Percentiles rank a stretch among this genome's conserved stretches.
phyloP scores from a whole-genome alignment of 2,113 vertebrate species.

The Onychorhynchus coronatus region DNA sequence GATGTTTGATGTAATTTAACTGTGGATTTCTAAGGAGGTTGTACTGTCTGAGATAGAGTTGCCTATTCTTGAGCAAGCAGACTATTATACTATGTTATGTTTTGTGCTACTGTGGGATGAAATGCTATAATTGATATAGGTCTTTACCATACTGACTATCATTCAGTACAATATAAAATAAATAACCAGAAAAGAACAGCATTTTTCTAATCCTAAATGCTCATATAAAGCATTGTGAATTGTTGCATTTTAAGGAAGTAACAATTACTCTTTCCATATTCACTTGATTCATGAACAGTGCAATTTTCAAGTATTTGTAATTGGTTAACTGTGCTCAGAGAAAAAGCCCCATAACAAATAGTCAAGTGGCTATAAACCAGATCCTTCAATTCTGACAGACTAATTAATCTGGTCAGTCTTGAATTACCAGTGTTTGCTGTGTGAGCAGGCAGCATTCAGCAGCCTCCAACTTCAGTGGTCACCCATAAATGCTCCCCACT shows the following conservation, averaged over 20 bases:
- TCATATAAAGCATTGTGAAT: conserved; percentile 43
- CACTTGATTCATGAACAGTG: conserved; percentile 48
- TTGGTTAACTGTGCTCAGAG: conserved; percentile 25
- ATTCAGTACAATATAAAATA: conserved; percentile 50
- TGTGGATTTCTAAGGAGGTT: background rate
- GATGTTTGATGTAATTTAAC: conserved; percentile 30
- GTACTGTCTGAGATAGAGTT: conserved; percentile 23
- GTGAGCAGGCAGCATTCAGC: background rate
- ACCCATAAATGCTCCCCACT: background rate
- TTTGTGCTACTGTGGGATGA: conserved; percentile 50
- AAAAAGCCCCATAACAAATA: conserved; percentile 16
- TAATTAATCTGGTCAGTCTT: conserved; percentile 55
- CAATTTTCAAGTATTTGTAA: conserved; percentile 48
- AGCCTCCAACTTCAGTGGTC: background rate
- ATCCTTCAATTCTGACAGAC: conserved; percentile 38
- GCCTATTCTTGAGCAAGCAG: background rate
- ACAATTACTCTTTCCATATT: conserved; percentile 48
- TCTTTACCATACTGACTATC: conserved; percentile 32
- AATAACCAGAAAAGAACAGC: conserved; percentile 49
- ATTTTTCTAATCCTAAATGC: conserved; percentile 47
- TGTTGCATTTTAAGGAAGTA: conserved; percentile 35
- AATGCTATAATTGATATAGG: conserved; percentile 53
- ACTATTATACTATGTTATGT: background rate
- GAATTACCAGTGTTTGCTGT: background rate
- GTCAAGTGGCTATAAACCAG: conserved; percentile 47